These are phyloP conservation scores for Psilopogon haemacephalus DNA, from an alignment of 2,113 vertebrate genomes.

Conservation along the genomic window DNA sequence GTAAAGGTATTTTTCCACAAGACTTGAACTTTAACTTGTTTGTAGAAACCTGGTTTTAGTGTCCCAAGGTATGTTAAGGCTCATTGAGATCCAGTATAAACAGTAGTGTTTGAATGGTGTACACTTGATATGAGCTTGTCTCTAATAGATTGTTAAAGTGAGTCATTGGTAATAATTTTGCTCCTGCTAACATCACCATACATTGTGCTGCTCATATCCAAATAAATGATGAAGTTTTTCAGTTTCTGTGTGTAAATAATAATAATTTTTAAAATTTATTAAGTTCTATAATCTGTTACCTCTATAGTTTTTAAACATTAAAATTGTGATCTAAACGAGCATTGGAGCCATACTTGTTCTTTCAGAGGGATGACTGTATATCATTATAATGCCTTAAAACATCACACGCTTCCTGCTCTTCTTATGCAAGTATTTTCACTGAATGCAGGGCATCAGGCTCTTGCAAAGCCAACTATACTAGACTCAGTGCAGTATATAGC, in stretches of 20 bases:
- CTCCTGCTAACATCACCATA: constrained; percentile 56
- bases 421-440: neutral
- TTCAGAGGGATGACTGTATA: neutral
- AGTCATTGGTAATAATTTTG: constrained; percentile 35
- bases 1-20: constrained; percentile 52
- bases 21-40: constrained; percentile 60
- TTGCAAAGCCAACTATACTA: neutral
- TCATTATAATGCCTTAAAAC: neutral
- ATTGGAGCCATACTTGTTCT: constrained; percentile 13
- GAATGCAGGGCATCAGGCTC: neutral
- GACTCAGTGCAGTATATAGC: neutral
- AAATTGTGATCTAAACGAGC: constrained; percentile 64
- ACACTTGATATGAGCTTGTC: constrained; percentile 42
- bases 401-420: neutral
- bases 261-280: constrained; percentile 57
- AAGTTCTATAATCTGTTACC: constrained; percentile 66
- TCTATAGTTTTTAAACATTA: constrained; percentile 77
- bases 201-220: constrained; percentile 69
- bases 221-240: constrained; percentile 44
- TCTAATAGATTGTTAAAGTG: constrained; percentile 60
- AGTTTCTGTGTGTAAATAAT: constrained; percentile 69
- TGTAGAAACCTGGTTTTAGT: constrained; percentile 53
- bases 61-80: constrained; percentile 44
- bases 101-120: constrained; percentile 46
- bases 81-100: constrained; percentile 44